phyloP scores from a whole-genome alignment of 2,797 vertebrate genomes.

The Schizopygopsis malacanthus region DNA sequence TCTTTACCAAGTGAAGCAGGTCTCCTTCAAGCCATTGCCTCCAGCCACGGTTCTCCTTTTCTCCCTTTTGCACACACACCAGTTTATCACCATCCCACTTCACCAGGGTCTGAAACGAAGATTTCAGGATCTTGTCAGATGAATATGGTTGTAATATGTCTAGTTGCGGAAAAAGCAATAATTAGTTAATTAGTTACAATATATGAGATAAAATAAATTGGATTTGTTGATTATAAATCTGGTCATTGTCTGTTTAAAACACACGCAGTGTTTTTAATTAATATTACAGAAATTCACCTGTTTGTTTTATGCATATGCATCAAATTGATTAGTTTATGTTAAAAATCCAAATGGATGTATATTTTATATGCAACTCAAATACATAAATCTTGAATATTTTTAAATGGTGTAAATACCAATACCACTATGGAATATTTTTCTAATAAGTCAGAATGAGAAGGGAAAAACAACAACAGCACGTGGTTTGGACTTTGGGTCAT shows the following conservation, averaged over 20 bases:
- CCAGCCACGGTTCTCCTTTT: constrained; percentile 95
- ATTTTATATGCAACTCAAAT: background rate
- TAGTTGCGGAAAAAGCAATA: too few relatives aligned
- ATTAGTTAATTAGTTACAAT: background rate
- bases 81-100: constrained; percentile 92
- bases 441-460: background rate
- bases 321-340: background rate
- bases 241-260: too few relatives aligned
- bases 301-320: background rate
- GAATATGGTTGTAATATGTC: too few relatives aligned
- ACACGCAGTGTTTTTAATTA: background rate
- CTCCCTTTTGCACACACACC: constrained; percentile 91
- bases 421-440: background rate
- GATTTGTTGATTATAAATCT: background rate
- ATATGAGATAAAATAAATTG: background rate
- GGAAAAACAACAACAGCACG: background rate
- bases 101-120: constrained; percentile 81
- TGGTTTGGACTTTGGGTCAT: background rate
- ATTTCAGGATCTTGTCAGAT: background rate
- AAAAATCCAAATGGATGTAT: background rate
- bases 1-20: constrained; percentile 88
- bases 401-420: background rate
- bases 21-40: constrained; percentile 94
- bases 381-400: background rate
- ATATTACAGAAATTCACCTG: background rate